A percentile compares a stretch with the other conserved stretches of the same genome.
phyloP scores from a whole-genome alignment of 2,113 vertebrate genomes.

The Cyanoliseus patagonus region DNA sequence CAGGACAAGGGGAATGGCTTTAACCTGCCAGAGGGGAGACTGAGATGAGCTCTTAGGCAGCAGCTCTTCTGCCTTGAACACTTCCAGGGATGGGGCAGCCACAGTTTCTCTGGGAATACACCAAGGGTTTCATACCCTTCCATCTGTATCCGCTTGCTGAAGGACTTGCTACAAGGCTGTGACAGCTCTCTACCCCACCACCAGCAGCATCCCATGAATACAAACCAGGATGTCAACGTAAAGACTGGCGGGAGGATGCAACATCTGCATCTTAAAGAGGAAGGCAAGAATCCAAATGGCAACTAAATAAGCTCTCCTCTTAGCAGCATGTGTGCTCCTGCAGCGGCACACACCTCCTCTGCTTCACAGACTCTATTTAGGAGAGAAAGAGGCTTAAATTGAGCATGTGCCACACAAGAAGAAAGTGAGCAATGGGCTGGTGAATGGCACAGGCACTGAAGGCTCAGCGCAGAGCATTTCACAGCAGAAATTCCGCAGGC shows the following conservation, averaged over 20 bases:
- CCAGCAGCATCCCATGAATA: not conserved
- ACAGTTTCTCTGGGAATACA: not conserved
- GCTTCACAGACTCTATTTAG: not conserved
- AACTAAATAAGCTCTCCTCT: not conserved
- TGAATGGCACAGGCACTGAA: rapidly evolving
- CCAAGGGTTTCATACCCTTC: not conserved
- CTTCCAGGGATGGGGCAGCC: not conserved
- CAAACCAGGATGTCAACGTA: not conserved
- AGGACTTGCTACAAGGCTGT: not conserved
- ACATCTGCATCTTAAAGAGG: conserved; percentile 10
- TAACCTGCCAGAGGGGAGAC: not conserved
- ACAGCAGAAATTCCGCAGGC: not conserved
- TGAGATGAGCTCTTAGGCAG: not conserved
- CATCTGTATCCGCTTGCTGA: not conserved
- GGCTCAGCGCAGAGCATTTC: not conserved
- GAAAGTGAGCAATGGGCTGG: not conserved
- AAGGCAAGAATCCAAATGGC: not conserved
- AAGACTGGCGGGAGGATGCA: not conserved
- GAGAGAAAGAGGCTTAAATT: not conserved
- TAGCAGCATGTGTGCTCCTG: not conserved
- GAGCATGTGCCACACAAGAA: not conserved
- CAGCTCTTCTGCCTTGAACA: not conserved
- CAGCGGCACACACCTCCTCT: not conserved
- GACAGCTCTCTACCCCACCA: not conserved
- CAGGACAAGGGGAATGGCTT: not conserved